These are phyloP conservation scores for Hyperoplus immaculatus DNA, from an alignment of 2,797 vertebrate species.

Conservation along the genomic window DNA sequence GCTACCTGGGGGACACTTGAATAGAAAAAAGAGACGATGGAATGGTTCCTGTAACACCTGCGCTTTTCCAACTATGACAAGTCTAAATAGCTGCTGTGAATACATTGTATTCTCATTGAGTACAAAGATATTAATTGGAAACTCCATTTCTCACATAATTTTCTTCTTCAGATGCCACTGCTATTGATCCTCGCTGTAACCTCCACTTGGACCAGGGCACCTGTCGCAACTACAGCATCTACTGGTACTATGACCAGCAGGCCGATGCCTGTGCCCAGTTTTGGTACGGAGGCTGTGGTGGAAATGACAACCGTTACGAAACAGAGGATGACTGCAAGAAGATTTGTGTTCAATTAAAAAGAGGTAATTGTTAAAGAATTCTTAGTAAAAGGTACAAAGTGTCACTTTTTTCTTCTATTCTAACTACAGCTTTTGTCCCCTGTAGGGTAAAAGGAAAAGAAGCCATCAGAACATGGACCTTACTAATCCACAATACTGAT, in stretches of 20 bases:
- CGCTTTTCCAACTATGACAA: background rate
- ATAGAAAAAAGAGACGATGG: background rate
- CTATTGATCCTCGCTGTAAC: constrained; percentile 76
- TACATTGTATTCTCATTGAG: background rate
- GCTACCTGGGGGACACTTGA: background rate
- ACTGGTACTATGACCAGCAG: constrained; percentile 91
- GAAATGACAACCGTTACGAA: constrained; percentile 90
- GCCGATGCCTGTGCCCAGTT: constrained; percentile 93
- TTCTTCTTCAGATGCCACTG: constrained; percentile 66
- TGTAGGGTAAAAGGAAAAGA: constrained; percentile 67
- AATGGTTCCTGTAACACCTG: background rate
- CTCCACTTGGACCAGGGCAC: constrained; percentile 86
- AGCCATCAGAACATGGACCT: constrained; percentile 17
- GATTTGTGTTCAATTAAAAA: constrained; percentile 81
- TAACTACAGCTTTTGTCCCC: constrained; percentile 34
- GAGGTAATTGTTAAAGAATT: constrained; percentile 71
- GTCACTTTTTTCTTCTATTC: background rate
- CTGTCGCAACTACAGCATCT: constrained; percentile 87
- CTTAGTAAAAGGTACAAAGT: background rate
- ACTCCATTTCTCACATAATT: constrained; percentile 21
- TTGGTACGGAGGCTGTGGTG: constrained; percentile 91
- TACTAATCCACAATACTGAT: constrained; percentile 8
- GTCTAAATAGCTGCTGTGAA: background rate
- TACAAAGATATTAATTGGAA: constrained; percentile 4
- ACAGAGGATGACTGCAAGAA: constrained; percentile 88